Evolutionary conservation across 1,140 invertebrate genomes (phyloP).

Genomic region (Uloborus diversus): DNA sequence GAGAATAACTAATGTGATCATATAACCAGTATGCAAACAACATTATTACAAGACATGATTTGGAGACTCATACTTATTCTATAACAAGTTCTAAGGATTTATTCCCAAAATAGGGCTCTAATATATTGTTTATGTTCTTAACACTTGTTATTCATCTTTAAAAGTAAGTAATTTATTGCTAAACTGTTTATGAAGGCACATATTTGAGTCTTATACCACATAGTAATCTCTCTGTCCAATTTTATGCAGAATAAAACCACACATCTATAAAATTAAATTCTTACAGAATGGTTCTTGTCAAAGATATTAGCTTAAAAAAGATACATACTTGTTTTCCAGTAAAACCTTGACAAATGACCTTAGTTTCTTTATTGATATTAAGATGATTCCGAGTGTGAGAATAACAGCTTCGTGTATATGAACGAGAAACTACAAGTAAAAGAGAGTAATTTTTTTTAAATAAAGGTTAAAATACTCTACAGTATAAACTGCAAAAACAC

Average conservation of each 20-base stretch:
- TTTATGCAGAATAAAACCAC: neutral
- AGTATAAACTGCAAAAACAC: too few relatives aligned
- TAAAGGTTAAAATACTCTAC: too few relatives aligned
- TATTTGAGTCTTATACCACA: neutral
- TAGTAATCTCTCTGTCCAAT: neutral
- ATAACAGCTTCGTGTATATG: conserved; percentile 21
- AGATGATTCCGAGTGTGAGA: conserved; percentile 64
- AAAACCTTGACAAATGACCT: conserved; percentile 96
- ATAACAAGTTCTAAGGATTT: too few relatives aligned
- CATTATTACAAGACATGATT: too few relatives aligned
- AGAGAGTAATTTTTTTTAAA: too few relatives aligned
- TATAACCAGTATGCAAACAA: too few relatives aligned
- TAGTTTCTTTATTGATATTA: conserved; percentile 83
- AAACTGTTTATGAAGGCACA: neutral
- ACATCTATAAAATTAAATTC: neutral
- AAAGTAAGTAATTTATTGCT: neutral
- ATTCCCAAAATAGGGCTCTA: too few relatives aligned
- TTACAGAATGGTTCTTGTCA: neutral
- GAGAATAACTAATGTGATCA: too few relatives aligned
- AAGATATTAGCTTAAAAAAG: neutral
- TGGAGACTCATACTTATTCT: too few relatives aligned
- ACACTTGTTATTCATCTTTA: neutral
- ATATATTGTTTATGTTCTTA: too few relatives aligned
- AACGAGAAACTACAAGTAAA: neutral
- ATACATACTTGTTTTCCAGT: conserved; percentile 88